Evolutionary conservation across 2,113 vertebrate genomes (phyloP).

Genomic region (Phalacrocorax carbo): DNA sequence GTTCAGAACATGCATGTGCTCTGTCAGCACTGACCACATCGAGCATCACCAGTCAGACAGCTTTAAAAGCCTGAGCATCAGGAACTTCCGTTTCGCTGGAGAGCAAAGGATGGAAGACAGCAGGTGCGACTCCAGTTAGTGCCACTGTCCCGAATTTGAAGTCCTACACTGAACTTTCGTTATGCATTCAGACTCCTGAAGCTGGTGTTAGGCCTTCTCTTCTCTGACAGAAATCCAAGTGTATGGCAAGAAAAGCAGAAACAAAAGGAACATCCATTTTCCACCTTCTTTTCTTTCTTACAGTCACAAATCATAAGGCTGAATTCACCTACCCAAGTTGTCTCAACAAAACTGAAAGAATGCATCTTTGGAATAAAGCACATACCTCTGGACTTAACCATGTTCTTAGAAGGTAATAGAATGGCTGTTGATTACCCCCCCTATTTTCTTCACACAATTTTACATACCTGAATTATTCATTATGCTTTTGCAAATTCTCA

Average conservation of each 20-base stretch:
- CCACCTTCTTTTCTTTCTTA: background rate
- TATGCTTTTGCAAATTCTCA: background rate
- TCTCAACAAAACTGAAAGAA: background rate
- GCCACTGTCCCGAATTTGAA: background rate
- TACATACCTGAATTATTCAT: background rate
- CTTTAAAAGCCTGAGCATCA: background rate
- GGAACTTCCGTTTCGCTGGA: background rate
- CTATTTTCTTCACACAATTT: background rate
- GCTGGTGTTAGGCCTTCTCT: background rate
- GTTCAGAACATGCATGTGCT: accelerated
- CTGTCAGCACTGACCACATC: no score
- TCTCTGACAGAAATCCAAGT: background rate
- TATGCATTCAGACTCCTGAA: background rate
- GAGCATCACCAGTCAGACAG: background rate
- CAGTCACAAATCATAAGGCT: background rate
- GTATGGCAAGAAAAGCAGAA: background rate
- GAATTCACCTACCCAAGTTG: background rate
- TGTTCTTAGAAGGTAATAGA: background rate
- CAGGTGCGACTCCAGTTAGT: background rate
- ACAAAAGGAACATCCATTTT: background rate
- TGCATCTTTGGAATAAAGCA: background rate
- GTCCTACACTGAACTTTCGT: background rate
- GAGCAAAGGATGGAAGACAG: background rate
- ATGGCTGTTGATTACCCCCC: background rate
- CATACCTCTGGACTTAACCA: background rate